A percentile compares a stretch with the other conserved stretches of the same genome.
These are phyloP conservation scores for Bergia sp. DNA, from an alignment of 92 coral and sea anemone species.

Conservation along the genomic window DNA sequence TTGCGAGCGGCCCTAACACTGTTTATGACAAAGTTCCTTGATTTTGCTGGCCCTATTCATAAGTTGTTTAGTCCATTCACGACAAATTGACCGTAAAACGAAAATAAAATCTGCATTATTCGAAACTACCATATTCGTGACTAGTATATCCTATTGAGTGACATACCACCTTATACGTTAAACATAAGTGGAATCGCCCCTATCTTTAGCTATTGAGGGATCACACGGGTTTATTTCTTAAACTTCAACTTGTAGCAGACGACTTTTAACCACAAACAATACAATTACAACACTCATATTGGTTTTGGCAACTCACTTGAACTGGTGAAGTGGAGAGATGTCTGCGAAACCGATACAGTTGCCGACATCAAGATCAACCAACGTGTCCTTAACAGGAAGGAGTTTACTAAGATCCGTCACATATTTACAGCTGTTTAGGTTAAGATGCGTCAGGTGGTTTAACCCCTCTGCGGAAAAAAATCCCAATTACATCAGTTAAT, in stretches of 20 bases:
- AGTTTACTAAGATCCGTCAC: conserved; percentile 80
- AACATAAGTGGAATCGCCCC: too few relatives aligned
- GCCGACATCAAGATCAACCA: conserved; percentile 79
- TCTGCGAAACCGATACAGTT: conserved; percentile 82
- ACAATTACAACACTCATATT: background rate
- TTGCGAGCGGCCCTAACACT: too few relatives aligned
- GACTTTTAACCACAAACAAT: background rate
- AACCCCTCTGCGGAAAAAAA: conserved; percentile 67
- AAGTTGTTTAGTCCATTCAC: too few relatives aligned
- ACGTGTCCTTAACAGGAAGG: conserved; percentile 78
- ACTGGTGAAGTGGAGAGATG: conserved; percentile 75
- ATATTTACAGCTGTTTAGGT: conserved; percentile 86
- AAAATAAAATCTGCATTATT: too few relatives aligned
- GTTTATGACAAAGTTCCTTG: too few relatives aligned
- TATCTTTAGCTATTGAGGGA: background rate
- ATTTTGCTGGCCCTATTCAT: too few relatives aligned
- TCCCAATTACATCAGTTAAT: background rate
- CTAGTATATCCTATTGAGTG: too few relatives aligned
- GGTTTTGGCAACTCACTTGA: conserved; percentile 63
- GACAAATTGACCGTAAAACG: too few relatives aligned
- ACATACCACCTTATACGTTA: too few relatives aligned
- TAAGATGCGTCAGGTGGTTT: conserved; percentile 72
- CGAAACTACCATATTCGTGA: too few relatives aligned
- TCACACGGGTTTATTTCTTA: too few relatives aligned
- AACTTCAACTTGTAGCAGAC: background rate